These are phyloP conservation scores for Brevipalpus yothersi DNA, from an alignment of 1,140 invertebrate species.

Conservation along the genomic window DNA sequence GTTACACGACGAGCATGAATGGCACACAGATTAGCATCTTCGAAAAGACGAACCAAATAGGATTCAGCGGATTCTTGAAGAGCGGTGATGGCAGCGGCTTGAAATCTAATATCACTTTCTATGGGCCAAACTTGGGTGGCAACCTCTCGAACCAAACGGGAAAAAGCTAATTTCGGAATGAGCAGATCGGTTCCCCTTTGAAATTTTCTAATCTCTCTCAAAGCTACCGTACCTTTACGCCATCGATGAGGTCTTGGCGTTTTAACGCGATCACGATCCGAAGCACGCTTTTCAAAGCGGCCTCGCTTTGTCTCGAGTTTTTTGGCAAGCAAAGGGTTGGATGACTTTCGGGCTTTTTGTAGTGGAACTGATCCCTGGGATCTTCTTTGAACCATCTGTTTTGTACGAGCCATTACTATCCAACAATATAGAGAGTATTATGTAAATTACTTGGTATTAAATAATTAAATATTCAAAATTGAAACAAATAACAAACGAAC, in stretches of 20 bases:
- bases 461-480: no score
- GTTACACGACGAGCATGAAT: conserved; percentile 28
- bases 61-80: conserved; percentile 42
- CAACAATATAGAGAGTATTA: neutral
- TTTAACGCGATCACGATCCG: conserved; percentile 55
- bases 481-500: no score
- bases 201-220: conserved; percentile 30
- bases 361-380: neutral
- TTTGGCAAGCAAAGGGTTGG: neutral
- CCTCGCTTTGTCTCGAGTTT: neutral
- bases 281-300: conserved; percentile 26
- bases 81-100: conserved; percentile 47
- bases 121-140: conserved; percentile 35
- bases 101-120: conserved; percentile 47
- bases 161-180: conserved; percentile 25
- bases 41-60: neutral
- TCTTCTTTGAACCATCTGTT: neutral
- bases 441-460: no score
- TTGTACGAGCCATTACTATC: neutral
- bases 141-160: conserved; percentile 35
- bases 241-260: conserved; percentile 30
- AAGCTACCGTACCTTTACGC: conserved; percentile 21
- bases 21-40: neutral
- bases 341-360: neutral
- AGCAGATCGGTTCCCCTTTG: conserved; percentile 45